phyloP scores from a whole-genome alignment of 2,797 vertebrate species.

The Acipenser ruthenus region DNA sequence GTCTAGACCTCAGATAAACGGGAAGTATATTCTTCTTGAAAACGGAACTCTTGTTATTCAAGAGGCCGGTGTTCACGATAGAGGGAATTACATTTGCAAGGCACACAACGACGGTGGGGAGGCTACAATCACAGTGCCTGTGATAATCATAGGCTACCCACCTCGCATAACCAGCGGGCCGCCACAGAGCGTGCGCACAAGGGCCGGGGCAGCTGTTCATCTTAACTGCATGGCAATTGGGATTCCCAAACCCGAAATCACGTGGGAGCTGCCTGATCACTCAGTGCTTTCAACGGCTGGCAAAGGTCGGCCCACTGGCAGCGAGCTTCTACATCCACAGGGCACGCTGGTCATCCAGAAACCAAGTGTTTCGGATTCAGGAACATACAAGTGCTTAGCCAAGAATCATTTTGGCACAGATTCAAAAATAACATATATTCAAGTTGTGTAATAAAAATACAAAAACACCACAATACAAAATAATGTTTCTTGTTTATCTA shows the following conservation, averaged over 20 bases:
- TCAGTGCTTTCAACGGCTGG: conserved; percentile 54
- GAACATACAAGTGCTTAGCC: conserved; percentile 76
- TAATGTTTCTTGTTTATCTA: no score
- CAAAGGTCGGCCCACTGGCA: conserved; percentile 34
- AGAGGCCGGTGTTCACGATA: conserved; percentile 56
- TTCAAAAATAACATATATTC: conserved; percentile 64
- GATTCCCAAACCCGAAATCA: conserved; percentile 76
- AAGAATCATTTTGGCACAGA: conserved; percentile 76
- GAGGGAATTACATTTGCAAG: conserved; percentile 76
- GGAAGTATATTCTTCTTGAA: conserved; percentile 62
- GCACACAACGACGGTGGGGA: conserved; percentile 70
- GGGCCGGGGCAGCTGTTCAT: conserved; percentile 55
- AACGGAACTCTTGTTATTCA: conserved; percentile 83
- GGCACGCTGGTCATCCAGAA: conserved; percentile 76
- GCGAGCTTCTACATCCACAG: conserved; percentile 55
- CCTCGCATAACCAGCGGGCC: conserved; percentile 67
- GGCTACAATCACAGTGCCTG: conserved; percentile 50
- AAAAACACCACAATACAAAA: no score
- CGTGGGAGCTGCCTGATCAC: conserved; percentile 74
- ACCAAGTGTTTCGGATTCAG: conserved; percentile 60
- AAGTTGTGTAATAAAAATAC: conserved; percentile 46
- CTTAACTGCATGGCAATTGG: conserved; percentile 76
- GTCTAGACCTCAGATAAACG: conserved; percentile 53
- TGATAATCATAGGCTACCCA: conserved; percentile 63
- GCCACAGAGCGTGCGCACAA: conserved; percentile 49